Conservation (phyloP, 2,113 vertebrate species). For the Noturus placidus region DNA sequence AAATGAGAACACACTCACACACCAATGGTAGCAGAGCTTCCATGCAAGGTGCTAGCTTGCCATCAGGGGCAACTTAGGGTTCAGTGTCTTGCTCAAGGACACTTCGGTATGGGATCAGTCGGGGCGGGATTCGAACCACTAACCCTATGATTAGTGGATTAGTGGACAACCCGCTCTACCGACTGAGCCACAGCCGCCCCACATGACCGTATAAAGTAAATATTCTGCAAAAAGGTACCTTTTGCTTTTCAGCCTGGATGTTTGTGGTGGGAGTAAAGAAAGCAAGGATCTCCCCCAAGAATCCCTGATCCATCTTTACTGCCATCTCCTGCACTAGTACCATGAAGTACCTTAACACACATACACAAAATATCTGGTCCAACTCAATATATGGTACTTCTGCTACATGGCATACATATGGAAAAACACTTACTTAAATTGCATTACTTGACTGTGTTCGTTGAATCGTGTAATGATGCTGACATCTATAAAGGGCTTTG, state of each 20-base stretch:
- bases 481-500: slow-evolving; percentile 93
- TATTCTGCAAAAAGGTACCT: slow-evolving; percentile 69
- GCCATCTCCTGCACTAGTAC: slow-evolving; percentile 98
- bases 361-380: not conserved
- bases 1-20: too few relatives aligned
- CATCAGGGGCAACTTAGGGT: too few relatives aligned
- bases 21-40: too few relatives aligned
- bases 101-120: too few relatives aligned
- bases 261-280: slow-evolving; percentile 81
- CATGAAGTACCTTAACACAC: slow-evolving; percentile 89
- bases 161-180: too few relatives aligned
- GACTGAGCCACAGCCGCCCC: too few relatives aligned
- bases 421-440: slow-evolving; percentile 88
- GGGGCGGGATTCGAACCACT: too few relatives aligned
- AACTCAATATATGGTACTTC: not conserved
- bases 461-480: slow-evolving; percentile 95
- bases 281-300: slow-evolving; percentile 80
- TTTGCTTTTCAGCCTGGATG: slow-evolving; percentile 72
- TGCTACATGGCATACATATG: not conserved
- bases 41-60: too few relatives aligned
- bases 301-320: slow-evolving; percentile 92
- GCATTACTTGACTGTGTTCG: slow-evolving; percentile 90
- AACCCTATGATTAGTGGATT: too few relatives aligned
- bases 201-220: not conserved
- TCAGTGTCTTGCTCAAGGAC: too few relatives aligned